A percentile compares a stretch with the other conserved stretches of the same genome.
These are phyloP conservation scores for Drosophila equinoxialis DNA, from an alignment of 1,140 invertebrate species.

Conservation along the genomic window DNA sequence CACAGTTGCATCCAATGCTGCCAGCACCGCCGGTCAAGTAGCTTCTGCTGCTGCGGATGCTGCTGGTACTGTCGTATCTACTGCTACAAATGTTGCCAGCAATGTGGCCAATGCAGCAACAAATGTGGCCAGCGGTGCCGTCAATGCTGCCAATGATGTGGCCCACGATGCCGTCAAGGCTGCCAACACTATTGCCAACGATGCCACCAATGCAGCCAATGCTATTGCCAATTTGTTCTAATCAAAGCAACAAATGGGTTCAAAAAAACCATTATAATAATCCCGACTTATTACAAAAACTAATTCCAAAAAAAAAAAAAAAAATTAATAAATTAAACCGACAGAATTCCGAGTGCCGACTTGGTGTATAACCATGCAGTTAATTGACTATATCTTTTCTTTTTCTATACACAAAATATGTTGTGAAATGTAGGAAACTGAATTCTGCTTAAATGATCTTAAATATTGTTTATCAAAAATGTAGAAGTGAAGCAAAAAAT, in stretches of 20 bases:
- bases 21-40: slow-evolving; percentile 20
- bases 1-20: slow-evolving; percentile 6
- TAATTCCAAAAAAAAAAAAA: background rate
- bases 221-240: slow-evolving; percentile 16
- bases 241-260: background rate
- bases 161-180: slow-evolving; percentile 3
- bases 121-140: slow-evolving; percentile 3
- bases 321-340: slow-evolving; percentile 9
- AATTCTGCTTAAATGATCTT: too few species aligned
- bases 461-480: too few species aligned
- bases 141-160: background rate
- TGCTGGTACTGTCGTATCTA: background rate
- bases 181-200: slow-evolving; percentile 11
- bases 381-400: too few species aligned
- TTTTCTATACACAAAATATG: too few species aligned
- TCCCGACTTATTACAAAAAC: background rate
- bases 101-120: slow-evolving; percentile 9
- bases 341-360: background rate
- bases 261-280: background rate
- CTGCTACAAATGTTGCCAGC: slow-evolving; percentile 7
- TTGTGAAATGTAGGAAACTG: too few species aligned
- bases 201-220: slow-evolving; percentile 11
- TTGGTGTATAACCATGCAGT: too few species aligned
- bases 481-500: too few species aligned
- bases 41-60: slow-evolving; percentile 25